phyloP scores from a whole-genome alignment of 92 coral and sea anemone species.

The Porites evermanni region DNA sequence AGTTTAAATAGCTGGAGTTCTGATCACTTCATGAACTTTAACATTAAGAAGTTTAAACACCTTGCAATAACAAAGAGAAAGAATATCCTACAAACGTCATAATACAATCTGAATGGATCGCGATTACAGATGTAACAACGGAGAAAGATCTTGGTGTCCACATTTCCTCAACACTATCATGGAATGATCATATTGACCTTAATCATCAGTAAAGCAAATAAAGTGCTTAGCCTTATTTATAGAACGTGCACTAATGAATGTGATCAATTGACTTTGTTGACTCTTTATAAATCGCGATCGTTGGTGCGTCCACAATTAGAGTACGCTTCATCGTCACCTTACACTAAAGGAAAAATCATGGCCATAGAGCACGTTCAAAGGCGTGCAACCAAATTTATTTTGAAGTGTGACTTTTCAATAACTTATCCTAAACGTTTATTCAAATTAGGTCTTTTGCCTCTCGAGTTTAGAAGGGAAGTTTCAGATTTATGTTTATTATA shows the following conservation, averaged over 20 bases:
- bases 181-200: conserved; percentile 45
- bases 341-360: conserved; percentile 22
- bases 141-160: conserved; percentile 49
- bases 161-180: conserved; percentile 25
- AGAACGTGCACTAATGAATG: conserved; percentile 47
- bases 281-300: conserved; percentile 39
- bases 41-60: conserved; percentile 27
- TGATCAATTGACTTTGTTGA: conserved; percentile 28
- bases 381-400: too few relatives aligned
- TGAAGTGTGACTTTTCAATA: background rate
- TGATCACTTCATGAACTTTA: conserved; percentile 54
- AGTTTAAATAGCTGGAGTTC: conserved; percentile 34
- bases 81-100: background rate
- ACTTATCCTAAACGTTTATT: conserved; percentile 33
- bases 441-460: background rate
- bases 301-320: conserved; percentile 20
- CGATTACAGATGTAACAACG: conserved; percentile 11
- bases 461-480: too few relatives aligned
- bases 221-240: conserved; percentile 44
- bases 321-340: conserved; percentile 40
- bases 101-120: conserved; percentile 6
- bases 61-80: conserved; percentile 28
- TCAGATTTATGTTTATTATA: too few relatives aligned
- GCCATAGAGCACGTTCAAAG: background rate
- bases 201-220: conserved; percentile 29